These are phyloP conservation scores for Spea multiplicata DNA, from an alignment of 2,113 vertebrate genomes.

Conservation along the genomic window DNA sequence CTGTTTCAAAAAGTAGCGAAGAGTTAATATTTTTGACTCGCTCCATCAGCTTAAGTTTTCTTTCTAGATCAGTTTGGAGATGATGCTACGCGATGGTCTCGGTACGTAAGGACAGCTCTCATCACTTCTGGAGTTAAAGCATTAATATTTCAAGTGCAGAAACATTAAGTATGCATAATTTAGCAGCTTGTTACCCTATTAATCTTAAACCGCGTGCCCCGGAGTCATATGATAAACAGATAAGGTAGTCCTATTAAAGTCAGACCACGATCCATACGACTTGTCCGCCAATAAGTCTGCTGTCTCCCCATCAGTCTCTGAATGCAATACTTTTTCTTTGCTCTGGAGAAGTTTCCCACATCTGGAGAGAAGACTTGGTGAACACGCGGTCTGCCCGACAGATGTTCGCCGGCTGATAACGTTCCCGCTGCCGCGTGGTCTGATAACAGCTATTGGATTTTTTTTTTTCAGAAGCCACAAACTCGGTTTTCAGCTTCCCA, in stretches of 20 bases:
- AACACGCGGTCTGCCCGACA: conserved; percentile 2
- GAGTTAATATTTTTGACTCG: neutral
- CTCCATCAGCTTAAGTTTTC: neutral
- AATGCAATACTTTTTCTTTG: neutral
- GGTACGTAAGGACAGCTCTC: neutral
- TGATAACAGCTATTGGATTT: conserved; percentile 1
- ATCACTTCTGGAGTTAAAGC: neutral
- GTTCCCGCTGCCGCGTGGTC: neutral
- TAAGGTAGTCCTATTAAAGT: neutral
- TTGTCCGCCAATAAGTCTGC: neutral
- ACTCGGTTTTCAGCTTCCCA: conserved; percentile 16
- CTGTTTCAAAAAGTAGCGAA: no score
- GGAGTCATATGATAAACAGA: neutral
- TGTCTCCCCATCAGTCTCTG: neutral
- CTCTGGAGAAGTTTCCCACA: conserved; percentile 5
- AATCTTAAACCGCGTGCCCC: neutral
- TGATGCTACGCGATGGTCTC: neutral
- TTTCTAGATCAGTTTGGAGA: neutral
- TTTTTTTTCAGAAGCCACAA: neutral
- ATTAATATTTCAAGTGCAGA: neutral
- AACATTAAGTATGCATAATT: neutral
- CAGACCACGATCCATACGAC: neutral
- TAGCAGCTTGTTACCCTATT: neutral
- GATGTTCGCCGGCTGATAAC: conserved; percentile 15
- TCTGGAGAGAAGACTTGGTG: neutral